Base-by-base conservation (phyloP, 2,888 invertebrate species). In the Nephrotoma appendiculata region DNA sequence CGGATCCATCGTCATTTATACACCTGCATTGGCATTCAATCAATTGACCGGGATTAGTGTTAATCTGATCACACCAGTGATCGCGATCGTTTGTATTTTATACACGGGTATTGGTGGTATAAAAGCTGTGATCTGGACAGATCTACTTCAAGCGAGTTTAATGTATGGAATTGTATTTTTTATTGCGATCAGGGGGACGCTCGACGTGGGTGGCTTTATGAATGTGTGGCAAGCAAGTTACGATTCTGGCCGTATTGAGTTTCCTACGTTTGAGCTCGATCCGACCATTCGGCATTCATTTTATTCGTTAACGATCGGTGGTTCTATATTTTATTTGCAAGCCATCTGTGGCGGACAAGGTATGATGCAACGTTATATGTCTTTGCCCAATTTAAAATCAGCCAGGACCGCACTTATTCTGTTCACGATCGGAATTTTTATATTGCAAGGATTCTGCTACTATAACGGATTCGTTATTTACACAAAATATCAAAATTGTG, bases 311-410 rank as follows among this genome's bases (percentile, higher is more conserved):
- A 9, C 5, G 42, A 42, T 84, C 9, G 84, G 84, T 6, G 84
- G 84, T 0, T 41, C 84, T 42, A 15, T 84, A n/a, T 84, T n/a
- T 84, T 84, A 42, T n/a, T 15, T 84, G 15, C 84, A 41, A 42
- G 42, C 43, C 5, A 41, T 7, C n/a, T 42, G 42, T 84, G 42
- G 15, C 2, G 42, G 43, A n/a, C 98, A 98, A 90, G 95, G 95
- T 19, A 96, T 97, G 94, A 94, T 97, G 9, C 98, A 98, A 90
- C 93, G 97, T 87, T 96, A 96, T 89, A 92, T 97, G 86, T 94
- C 96, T 0, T 92, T 97, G 83, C 96, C 96, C 0, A 94, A 93
- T 5, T 84, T 84, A 42, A 84, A n/a, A n/a, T 12, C 41, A n/a
- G 84, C 84, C n/a, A 5, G 42, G 2, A 42, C 90, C 96, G 42